Percentiles rank a stretch among this genome's conserved stretches.
phyloP scores from a whole-genome alignment of 2,888 invertebrate genomes.

The Eupithecia tripunctaria region DNA sequence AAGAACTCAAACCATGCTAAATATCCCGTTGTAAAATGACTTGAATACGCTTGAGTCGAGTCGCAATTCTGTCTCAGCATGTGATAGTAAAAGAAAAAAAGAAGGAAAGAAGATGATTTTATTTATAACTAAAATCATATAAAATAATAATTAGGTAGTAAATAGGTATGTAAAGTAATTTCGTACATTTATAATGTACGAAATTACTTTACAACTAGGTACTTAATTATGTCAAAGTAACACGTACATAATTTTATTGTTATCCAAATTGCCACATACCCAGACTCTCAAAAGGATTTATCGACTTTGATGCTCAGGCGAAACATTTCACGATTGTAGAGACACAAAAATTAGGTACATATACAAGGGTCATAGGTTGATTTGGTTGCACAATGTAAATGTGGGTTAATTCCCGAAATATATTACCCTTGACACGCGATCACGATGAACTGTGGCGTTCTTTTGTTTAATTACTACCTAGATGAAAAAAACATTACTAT shows the following conservation, averaged over 20 bases:
- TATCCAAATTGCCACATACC: neutral
- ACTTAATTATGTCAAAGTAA: too few relatives aligned
- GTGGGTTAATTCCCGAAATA: slow-evolving; percentile 22
- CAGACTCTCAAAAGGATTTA: neutral
- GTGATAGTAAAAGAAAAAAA: too few relatives aligned
- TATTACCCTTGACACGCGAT: slow-evolving; percentile 22
- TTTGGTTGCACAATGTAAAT: slow-evolving; percentile 17
- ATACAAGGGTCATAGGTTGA: neutral
- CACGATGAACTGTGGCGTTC: neutral
- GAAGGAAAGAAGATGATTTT: too few relatives aligned
- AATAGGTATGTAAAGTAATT: neutral
- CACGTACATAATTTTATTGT: neutral
- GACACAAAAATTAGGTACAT: neutral
- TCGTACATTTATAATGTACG: neutral
- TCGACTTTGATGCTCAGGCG: neutral
- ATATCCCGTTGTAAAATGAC: too few relatives aligned
- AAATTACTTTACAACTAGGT: neutral
- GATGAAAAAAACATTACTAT: too few relatives aligned
- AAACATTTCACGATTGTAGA: neutral
- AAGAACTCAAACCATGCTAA: too few relatives aligned
- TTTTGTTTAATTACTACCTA: neutral
- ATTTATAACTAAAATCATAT: too few relatives aligned
- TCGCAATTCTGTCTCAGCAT: too few relatives aligned
- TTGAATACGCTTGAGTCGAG: too few relatives aligned
- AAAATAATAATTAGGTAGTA: too few relatives aligned